Conservation (phyloP, 2,797 vertebrate genomes). For the Psittacula derbiana region DNA sequence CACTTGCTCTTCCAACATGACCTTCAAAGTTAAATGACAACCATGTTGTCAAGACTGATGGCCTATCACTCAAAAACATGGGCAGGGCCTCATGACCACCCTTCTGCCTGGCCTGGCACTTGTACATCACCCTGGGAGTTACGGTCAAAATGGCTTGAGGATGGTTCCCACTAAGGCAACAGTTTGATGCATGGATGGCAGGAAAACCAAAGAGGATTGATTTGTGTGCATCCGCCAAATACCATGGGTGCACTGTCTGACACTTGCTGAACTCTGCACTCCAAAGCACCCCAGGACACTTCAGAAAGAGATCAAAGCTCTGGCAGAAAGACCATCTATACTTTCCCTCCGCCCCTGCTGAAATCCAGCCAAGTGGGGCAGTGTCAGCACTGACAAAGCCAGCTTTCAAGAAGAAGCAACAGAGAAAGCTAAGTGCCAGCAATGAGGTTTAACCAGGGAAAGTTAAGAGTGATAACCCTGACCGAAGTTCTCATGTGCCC, state of each 20-base stretch:
- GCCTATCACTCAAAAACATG: background rate
- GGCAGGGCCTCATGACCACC: background rate
- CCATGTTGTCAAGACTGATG: accelerated
- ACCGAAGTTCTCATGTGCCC: background rate
- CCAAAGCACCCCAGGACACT: background rate
- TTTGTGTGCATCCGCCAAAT: background rate
- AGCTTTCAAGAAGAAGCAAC: background rate
- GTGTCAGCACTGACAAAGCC: conserved; percentile 12
- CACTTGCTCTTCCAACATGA: background rate
- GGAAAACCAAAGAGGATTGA: background rate
- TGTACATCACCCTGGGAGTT: background rate
- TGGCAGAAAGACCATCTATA: conserved; percentile 23
- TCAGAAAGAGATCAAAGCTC: conserved; percentile 35
- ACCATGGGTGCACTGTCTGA: background rate
- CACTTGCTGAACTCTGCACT: conserved; percentile 2
- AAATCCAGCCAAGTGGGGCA: conserved; percentile 30
- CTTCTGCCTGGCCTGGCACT: background rate
- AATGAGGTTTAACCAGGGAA: background rate
- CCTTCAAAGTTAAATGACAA: background rate
- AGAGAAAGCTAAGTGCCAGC: background rate
- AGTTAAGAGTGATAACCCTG: background rate
- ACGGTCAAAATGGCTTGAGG: background rate
- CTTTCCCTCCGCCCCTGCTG: conserved; percentile 15
- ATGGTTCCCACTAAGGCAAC: background rate
- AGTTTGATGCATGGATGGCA: background rate